Percentiles rank a stretch among this genome's conserved stretches.
These are phyloP conservation scores for Cheilinus undulatus DNA, from an alignment of 2,113 vertebrate genomes.

Conservation along the genomic window DNA sequence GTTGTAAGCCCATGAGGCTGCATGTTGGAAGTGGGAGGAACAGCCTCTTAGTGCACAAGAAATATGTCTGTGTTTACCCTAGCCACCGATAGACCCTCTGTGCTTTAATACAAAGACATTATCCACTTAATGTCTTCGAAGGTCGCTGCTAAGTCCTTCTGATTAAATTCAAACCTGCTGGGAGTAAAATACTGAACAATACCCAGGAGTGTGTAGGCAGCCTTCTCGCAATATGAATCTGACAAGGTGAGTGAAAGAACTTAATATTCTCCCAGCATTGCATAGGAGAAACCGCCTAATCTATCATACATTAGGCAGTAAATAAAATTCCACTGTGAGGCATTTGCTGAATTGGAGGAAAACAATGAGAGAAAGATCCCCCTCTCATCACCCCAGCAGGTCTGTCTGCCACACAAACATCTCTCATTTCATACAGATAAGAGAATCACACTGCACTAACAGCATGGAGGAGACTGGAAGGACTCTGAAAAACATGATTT, in stretches of 20 bases:
- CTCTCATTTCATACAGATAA: not conserved
- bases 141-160: slow-evolving; percentile 12
- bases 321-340: slow-evolving; percentile 40
- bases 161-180: slow-evolving; percentile 20
- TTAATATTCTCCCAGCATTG: slow-evolving; percentile 47
- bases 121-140: slow-evolving; percentile 16
- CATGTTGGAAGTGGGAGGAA: not conserved
- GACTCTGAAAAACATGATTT: slow-evolving; percentile 5
- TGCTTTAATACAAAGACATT: slow-evolving; percentile 15
- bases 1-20: not conserved
- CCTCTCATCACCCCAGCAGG: slow-evolving; percentile 24
- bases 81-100: not conserved
- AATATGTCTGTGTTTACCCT: not conserved
- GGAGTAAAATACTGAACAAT: not conserved
- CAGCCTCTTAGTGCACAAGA: not conserved
- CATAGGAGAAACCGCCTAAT: slow-evolving; percentile 43
- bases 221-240: slow-evolving; percentile 10
- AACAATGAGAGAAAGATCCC: slow-evolving; percentile 36
- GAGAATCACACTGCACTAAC: not conserved
- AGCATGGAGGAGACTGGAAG: not conserved
- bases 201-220: slow-evolving; percentile 6
- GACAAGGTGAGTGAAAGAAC: slow-evolving; percentile 38
- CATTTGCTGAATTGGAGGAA: slow-evolving; percentile 17
- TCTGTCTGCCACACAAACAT: slow-evolving; percentile 25
- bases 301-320: slow-evolving; percentile 35